These are phyloP conservation scores for Leptocoma aspasia DNA, from an alignment of 2,113 vertebrate genomes.

Conservation along the genomic window DNA sequence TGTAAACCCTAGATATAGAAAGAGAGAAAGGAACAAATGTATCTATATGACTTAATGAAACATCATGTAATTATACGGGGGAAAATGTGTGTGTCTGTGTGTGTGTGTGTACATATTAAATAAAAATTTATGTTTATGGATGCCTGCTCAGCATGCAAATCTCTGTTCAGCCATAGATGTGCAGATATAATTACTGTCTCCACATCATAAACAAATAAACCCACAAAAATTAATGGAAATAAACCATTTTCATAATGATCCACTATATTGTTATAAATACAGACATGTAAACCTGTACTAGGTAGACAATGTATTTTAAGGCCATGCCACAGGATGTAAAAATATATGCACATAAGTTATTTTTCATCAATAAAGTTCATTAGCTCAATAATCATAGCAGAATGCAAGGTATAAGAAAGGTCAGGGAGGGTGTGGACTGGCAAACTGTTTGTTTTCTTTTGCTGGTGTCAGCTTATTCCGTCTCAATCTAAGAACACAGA, in stretches of 20 bases:
- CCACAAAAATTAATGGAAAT: background rate
- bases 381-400: slow-evolving; percentile 55
- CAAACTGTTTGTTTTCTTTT: slow-evolving; percentile 53
- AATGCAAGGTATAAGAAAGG: slow-evolving; percentile 54
- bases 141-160: slow-evolving; percentile 6
- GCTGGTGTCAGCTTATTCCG: slow-evolving; percentile 66
- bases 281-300: background rate
- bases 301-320: background rate
- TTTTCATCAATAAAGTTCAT: slow-evolving; percentile 67
- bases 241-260: background rate
- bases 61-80: background rate
- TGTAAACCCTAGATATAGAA: background rate
- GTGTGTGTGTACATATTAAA: background rate
- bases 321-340: slow-evolving; percentile 18
- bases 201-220: background rate
- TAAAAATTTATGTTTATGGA: slow-evolving; percentile 16
- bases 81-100: background rate
- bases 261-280: background rate
- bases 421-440: slow-evolving; percentile 51
- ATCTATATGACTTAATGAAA: background rate
- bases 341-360: slow-evolving; percentile 52
- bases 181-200: background rate
- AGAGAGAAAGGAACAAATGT: background rate
- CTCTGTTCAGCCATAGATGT: background rate
- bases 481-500: slow-evolving; percentile 64